phyloP scores from a whole-genome alignment of 2,797 vertebrate genomes.

The Acrossocheilus fasciatus region DNA sequence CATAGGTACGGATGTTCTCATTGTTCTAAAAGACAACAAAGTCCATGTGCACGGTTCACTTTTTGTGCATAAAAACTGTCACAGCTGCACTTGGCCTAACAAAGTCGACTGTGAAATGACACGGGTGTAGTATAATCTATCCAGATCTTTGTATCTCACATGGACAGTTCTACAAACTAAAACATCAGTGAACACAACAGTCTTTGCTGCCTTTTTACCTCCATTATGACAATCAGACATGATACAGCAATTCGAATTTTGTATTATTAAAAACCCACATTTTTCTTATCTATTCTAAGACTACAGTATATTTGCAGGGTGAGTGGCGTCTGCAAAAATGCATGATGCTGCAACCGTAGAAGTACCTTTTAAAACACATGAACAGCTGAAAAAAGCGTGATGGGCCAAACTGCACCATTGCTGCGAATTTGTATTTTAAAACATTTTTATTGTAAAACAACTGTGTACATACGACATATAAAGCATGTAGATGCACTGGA shows the following conservation, averaged over 20 bases:
- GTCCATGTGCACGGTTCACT: slow-evolving; percentile 21
- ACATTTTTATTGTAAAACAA: slow-evolving; percentile 83
- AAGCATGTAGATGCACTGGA: slow-evolving; percentile 79
- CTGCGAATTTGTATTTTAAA: slow-evolving; percentile 78
- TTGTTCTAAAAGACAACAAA: slow-evolving; percentile 15
- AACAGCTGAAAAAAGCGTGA: slow-evolving; percentile 69
- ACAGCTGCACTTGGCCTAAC: slow-evolving; percentile 1
- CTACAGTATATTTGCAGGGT: slow-evolving; percentile 36
- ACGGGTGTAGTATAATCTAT: slow-evolving; percentile 48
- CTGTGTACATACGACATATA: slow-evolving; percentile 82
- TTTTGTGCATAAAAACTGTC: neutral
- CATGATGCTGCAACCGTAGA: slow-evolving; percentile 45
- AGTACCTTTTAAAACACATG: slow-evolving; percentile 68
- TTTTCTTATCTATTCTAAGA: slow-evolving; percentile 28
- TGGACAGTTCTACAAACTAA: slow-evolving; percentile 45
- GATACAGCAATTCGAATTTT: slow-evolving; percentile 31
- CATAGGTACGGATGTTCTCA: neutral
- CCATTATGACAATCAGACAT: slow-evolving; percentile 32
- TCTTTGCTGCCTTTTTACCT: slow-evolving; percentile 30
- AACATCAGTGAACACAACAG: slow-evolving; percentile 36
- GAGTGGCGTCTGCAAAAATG: slow-evolving; percentile 3
- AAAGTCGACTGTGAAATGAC: slow-evolving; percentile 35
- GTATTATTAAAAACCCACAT: slow-evolving; percentile 11
- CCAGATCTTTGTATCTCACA: slow-evolving; percentile 29
- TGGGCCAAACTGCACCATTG: slow-evolving; percentile 75